Evolutionary conservation across 1,140 invertebrate genomes (phyloP), one percentile per base, ranked within the genome.

Genomic region (Kradibia gibbosae): DNA sequence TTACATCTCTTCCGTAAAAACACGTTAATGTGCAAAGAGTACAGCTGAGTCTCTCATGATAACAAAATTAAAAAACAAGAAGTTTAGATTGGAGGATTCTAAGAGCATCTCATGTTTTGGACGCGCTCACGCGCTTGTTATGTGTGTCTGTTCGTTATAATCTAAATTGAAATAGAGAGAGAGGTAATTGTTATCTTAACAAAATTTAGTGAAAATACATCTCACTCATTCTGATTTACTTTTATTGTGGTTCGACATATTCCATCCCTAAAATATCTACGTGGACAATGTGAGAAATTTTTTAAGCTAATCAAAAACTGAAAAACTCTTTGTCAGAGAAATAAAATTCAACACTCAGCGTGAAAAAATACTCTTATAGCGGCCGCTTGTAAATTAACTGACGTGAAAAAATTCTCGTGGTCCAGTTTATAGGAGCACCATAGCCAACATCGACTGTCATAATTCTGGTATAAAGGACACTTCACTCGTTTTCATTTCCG

Each of bases 341-440:
- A 77, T 31, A 71, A 78, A 82, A 57, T 76, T 75, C 60, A 45
- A 34, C 77, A 55, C 50, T 80, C 67, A 34, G 57, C 17, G 15
- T 53, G 50, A 45, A 79, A 79, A 79, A 79, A 79, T 71, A 28
- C 5, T 11, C 48, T 50, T n/a, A 13, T 78, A 62, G 39, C 42
- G 31, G 7, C 3, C 7, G 50, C 73, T 75, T 53, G 77, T 78
- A 78, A 78, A 78, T 78, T 77, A 25, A 28, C 34, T 15, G 45
- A 72, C 42, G 70, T 25, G 42, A 50, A 34, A 53, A 72, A 45
- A 13, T 34, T 5, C 22, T 25, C 36, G 34, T 10, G 39, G 5
- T 13, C 36, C 22, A 72, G 72, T 53, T 78, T 31, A 31, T 15
- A n/a, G 45, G 8, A 28, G 71, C 48, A 11, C 7, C 22, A 7